phyloP scores from a whole-genome alignment of 2,113 vertebrate species.

The Lethenteron camtschaticum region DNA sequence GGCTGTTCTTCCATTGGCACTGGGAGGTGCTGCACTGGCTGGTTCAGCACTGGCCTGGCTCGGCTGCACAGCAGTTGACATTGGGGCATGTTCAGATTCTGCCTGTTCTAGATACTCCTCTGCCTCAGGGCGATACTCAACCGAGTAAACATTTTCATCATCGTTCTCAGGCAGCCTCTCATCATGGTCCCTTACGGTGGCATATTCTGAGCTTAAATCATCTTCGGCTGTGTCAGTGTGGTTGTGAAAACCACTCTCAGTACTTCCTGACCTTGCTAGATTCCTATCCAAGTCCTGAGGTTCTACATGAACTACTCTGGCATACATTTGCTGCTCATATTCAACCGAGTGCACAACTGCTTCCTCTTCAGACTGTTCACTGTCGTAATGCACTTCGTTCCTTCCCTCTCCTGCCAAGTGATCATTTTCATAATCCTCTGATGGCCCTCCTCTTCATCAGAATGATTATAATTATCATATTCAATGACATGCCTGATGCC shows the following conservation, averaged over 20 bases:
- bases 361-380: constrained; percentile 1
- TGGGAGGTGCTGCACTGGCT: too few relatives aligned
- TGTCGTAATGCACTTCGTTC: background rate
- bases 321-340: background rate
- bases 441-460: too few relatives aligned
- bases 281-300: background rate
- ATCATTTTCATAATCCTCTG: too few relatives aligned
- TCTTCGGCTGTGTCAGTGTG: constrained; percentile 5
- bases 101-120: constrained; percentile 5
- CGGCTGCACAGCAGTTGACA: background rate
- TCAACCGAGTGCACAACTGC: background rate
- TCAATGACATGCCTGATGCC: too few relatives aligned
- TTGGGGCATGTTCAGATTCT: background rate
- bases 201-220: constrained; percentile 1
- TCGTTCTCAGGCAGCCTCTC: background rate
- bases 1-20: too few relatives aligned
- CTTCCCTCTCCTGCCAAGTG: too few relatives aligned
- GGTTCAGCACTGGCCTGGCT: background rate
- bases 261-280: background rate
- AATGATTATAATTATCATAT: too few relatives aligned
- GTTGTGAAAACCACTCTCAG: constrained; percentile 3
- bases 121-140: constrained; percentile 2
- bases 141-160: constrained; percentile 6
- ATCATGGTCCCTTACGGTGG: background rate
- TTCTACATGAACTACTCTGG: background rate